Conservation (phyloP, 2,797 vertebrate genomes). For the Chelon auratus region DNA sequence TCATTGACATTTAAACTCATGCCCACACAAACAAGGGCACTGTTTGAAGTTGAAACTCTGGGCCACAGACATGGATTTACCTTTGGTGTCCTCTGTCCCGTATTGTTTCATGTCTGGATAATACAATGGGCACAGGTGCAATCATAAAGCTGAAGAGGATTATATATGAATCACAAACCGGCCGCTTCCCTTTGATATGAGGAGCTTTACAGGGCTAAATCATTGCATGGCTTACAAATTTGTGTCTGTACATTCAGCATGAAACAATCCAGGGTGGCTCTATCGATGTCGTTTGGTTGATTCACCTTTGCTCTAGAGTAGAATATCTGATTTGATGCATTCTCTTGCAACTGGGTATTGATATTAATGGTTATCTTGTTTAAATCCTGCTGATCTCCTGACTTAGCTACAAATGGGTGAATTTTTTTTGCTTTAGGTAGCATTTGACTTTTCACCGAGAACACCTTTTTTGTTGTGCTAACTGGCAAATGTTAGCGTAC, state of each 20-base stretch:
- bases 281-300: background rate
- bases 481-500: too few species aligned
- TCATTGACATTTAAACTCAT: conserved; percentile 9
- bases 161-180: conserved; percentile 20
- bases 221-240: background rate
- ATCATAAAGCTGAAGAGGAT: conserved; percentile 42
- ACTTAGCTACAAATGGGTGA: background rate
- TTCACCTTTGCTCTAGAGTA: background rate
- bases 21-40: background rate
- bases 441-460: too few species aligned
- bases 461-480: too few species aligned
- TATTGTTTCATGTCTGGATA: conserved; percentile 36
- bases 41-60: conserved; percentile 9
- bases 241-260: background rate
- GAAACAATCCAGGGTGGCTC: background rate
- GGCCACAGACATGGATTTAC: conserved; percentile 13
- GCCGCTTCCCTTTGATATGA: background rate
- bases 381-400: background rate
- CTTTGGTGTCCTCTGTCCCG: conserved; percentile 9
- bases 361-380: conserved; percentile 2
- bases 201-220: conserved; percentile 21
- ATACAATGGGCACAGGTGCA: conserved; percentile 23
- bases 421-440: too few species aligned
- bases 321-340: conserved; percentile 12
- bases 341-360: background rate